These are phyloP conservation scores for Bimastos eiseni DNA, from an alignment of 2,888 invertebrate genomes.

Conservation along the genomic window DNA sequence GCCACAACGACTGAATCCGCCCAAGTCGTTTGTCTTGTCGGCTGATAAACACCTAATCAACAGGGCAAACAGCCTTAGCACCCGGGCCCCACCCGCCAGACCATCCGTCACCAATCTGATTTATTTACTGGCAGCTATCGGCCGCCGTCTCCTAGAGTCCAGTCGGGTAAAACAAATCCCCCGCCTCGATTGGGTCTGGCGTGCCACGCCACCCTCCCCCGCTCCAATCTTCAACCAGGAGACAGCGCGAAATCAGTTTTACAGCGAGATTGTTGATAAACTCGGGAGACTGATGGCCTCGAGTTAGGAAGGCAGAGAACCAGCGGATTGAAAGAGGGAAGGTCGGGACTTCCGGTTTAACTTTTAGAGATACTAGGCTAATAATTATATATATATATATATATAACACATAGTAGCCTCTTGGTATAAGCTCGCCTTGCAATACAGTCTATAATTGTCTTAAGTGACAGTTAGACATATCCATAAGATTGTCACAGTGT, in stretches of 20 bases:
- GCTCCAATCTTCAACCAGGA: not conserved
- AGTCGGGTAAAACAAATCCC: not conserved
- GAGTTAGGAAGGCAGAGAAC: not conserved
- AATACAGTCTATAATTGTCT: not conserved
- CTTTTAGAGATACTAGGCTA: not conserved
- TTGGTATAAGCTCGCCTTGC: not conserved
- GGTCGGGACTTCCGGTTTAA: not conserved
- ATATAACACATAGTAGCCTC: not conserved
- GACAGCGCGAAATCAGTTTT: constrained; percentile 1
- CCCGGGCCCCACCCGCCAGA: not conserved
- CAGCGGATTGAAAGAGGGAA: not conserved
- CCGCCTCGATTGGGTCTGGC: not conserved
- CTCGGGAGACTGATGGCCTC: not conserved
- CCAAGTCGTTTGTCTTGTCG: not conserved
- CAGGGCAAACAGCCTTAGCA: not conserved
- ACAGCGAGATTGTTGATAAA: not conserved
- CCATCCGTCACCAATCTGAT: not conserved
- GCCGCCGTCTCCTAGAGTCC: not conserved
- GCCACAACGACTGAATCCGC: constrained; percentile 5
- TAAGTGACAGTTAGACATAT: not conserved
- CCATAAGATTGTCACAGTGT: not conserved
- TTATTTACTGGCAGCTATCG: not conserved
- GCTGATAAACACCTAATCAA: constrained; percentile 7
- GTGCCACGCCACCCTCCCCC: not conserved
- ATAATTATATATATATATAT: not conserved